These are phyloP conservation scores for Drepana arcuata DNA, from an alignment of 1,140 invertebrate genomes.

Conservation along the genomic window DNA sequence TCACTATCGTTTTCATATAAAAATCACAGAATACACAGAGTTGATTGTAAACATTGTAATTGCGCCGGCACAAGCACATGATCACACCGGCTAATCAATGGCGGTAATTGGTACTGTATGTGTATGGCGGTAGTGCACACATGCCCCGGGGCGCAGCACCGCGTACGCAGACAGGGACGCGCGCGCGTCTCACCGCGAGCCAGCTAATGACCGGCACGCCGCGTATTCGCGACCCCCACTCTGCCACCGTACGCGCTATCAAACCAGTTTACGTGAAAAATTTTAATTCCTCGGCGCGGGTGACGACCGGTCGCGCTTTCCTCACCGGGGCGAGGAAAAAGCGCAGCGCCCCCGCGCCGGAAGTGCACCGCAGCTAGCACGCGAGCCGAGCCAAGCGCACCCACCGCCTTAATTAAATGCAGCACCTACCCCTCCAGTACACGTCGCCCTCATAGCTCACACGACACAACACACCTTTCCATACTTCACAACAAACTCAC, in stretches of 20 bases:
- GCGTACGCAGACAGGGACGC: constrained; percentile 36
- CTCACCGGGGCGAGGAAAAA: constrained; percentile 47
- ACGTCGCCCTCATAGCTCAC: neutral
- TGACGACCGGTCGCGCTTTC: constrained; percentile 65
- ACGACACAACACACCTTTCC: neutral
- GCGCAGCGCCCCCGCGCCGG: constrained; percentile 54
- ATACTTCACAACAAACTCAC: neutral
- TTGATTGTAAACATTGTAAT: no score
- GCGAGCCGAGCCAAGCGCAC: constrained; percentile 54
- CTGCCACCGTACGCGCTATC: constrained; percentile 53
- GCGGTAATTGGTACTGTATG: constrained; percentile 1
- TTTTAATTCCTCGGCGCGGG: constrained; percentile 60
- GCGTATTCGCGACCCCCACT: constrained; percentile 65
- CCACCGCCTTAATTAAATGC: constrained; percentile 64
- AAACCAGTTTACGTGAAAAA: constrained; percentile 70
- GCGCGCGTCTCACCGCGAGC: constrained; percentile 51
- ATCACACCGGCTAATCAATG: constrained; percentile 12
- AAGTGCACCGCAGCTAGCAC: constrained; percentile 57
- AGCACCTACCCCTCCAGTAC: constrained; percentile 35
- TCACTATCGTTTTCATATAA: no score
- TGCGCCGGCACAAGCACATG: constrained; percentile 4
- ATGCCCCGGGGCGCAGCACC: constrained; percentile 7
- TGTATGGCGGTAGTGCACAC: constrained; percentile 3
- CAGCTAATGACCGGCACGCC: constrained; percentile 57
- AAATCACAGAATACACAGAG: no score